These are phyloP conservation scores for Lymantria monacha DNA, from an alignment of 2,888 invertebrate species.

Conservation along the genomic window DNA sequence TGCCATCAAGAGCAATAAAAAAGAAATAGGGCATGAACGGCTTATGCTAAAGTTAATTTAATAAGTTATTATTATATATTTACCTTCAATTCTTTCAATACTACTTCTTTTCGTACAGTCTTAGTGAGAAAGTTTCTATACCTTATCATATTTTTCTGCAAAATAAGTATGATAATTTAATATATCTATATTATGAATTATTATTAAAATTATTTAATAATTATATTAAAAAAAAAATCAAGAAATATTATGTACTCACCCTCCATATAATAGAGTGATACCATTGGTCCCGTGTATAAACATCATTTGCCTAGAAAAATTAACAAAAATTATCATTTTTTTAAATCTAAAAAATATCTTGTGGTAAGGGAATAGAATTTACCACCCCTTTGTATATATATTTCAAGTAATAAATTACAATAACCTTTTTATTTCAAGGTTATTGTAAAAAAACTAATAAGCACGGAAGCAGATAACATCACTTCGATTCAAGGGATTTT, in stretches of 20 bases:
- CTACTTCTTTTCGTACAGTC: slow-evolving; percentile 86
- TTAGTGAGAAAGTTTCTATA: slow-evolving; percentile 86
- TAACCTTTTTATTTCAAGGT: no score
- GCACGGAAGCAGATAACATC: no score
- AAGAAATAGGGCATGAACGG: no score
- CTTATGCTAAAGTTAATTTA: no score
- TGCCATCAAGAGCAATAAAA: no score
- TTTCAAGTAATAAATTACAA: no score
- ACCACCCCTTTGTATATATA: no score
- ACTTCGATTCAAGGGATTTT: no score
- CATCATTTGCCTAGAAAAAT: slow-evolving; percentile 85
- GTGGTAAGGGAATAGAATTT: neutral
- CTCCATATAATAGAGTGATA: slow-evolving; percentile 90
- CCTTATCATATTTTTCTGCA: slow-evolving; percentile 89
- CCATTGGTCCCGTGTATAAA: slow-evolving; percentile 92
- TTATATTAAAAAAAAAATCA: no score
- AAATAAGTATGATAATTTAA: slow-evolving; percentile 13
- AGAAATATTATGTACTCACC: slow-evolving; percentile 68
- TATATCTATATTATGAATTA: neutral
- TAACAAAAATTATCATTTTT: slow-evolving; percentile 1
- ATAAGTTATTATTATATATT: neutral
- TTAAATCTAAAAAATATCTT: neutral
- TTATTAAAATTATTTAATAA: no score
- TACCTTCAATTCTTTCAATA: slow-evolving; percentile 89
- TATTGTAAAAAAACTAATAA: no score